phyloP scores from a whole-genome alignment of 2,888 invertebrate species.

The Leptopterna dolabrata region DNA sequence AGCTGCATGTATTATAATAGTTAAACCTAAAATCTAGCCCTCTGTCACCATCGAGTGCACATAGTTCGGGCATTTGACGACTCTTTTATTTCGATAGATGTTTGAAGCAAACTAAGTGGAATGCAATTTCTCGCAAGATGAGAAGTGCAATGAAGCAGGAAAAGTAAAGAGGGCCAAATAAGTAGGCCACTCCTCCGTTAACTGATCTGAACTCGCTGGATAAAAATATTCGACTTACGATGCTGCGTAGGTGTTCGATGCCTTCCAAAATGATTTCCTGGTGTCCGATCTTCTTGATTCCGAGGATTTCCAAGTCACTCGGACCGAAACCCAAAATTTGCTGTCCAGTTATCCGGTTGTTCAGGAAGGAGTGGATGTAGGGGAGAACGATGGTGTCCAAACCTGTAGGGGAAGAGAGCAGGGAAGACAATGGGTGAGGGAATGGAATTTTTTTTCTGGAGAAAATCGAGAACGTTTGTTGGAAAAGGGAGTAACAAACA shows the following conservation, averaged over 20 bases:
- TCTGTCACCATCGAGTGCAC: no score
- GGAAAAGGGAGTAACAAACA: background rate
- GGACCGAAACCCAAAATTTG: constrained; percentile 86
- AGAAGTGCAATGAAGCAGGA: background rate
- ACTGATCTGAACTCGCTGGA: background rate
- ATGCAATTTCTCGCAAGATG: no score
- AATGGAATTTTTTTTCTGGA: background rate
- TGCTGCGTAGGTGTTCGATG: constrained; percentile 88
- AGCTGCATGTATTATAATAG: no score
- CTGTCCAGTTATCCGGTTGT: constrained; percentile 84
- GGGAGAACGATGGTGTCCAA: constrained; percentile 82
- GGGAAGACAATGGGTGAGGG: background rate
- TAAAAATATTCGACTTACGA: constrained; percentile 73
- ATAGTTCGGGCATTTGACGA: no score
- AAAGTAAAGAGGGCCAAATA: background rate
- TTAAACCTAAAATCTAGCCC: no score
- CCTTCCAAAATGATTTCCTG: constrained; percentile 94
- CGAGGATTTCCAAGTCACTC: constrained; percentile 88
- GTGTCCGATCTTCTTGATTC: constrained; percentile 88
- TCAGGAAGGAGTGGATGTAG: constrained; percentile 83
- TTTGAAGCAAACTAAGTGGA: no score
- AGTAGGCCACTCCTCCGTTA: constrained; percentile 38
- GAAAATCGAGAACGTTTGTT: background rate
- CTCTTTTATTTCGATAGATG: no score
- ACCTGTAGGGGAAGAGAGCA: constrained; percentile 69